phyloP scores from a whole-genome alignment of 1,140 invertebrate species.

The Holcopasites calliopsidis region DNA sequence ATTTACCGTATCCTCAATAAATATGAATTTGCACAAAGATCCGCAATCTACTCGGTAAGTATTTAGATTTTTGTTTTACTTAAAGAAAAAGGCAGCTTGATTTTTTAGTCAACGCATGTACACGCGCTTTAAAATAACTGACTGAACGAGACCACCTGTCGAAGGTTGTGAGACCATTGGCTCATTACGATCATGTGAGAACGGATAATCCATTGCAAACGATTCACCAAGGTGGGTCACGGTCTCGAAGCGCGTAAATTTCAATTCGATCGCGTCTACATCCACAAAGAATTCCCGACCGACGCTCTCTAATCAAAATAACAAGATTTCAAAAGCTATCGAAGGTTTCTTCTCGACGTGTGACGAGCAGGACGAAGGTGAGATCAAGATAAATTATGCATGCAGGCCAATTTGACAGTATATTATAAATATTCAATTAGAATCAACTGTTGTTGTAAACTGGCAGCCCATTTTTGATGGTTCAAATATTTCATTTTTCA shows the following conservation, averaged over 20 bases:
- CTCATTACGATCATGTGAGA: not conserved
- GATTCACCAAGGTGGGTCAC: slow-evolving; percentile 14
- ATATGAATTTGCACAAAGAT: too few relatives aligned
- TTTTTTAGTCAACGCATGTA: too few relatives aligned
- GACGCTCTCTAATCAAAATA: not conserved
- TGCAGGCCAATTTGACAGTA: too few relatives aligned
- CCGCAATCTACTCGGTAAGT: too few relatives aligned
- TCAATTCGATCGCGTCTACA: not conserved
- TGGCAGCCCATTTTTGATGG: too few relatives aligned
- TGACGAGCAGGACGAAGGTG: too few relatives aligned
- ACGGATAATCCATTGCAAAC: not conserved
- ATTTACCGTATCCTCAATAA: too few relatives aligned
- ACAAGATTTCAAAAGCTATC: not conserved
- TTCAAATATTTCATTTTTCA: too few relatives aligned
- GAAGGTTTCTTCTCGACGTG: too few relatives aligned
- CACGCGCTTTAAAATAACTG: not conserved
- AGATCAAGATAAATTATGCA: too few relatives aligned
- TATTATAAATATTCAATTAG: too few relatives aligned
- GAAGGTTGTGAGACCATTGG: slow-evolving; percentile 13
- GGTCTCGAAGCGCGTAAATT: not conserved
- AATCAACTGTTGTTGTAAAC: too few relatives aligned
- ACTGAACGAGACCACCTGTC: not conserved
- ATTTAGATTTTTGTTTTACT: not conserved
- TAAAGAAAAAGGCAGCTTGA: not conserved
- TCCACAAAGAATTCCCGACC: not conserved